Percentiles rank a stretch among this genome's conserved stretches.
These are phyloP conservation scores for Chrysocyon brachyurus DNA, from an alignment of 2,797 vertebrate species.

Conservation along the genomic window DNA sequence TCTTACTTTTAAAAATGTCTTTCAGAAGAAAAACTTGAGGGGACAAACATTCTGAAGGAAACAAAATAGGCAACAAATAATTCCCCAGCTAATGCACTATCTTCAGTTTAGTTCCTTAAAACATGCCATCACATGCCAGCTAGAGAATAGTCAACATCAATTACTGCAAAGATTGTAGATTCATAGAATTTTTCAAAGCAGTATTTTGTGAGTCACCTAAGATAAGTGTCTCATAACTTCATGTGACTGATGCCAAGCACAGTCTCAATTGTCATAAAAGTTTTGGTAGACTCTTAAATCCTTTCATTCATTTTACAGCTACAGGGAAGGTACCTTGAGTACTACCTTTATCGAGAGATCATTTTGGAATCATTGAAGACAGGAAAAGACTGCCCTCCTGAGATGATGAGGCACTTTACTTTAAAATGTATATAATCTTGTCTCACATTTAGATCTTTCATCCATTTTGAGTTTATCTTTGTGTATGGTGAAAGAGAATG, in stretches of 20 bases:
- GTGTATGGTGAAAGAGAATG: no score
- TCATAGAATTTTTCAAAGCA: constrained; percentile 8
- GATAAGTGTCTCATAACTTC: background rate
- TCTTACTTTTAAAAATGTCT: background rate
- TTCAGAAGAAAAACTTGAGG: constrained; percentile 34
- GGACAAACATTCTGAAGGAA: background rate
- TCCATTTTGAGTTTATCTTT: no score
- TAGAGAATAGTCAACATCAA: background rate
- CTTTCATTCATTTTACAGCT: background rate
- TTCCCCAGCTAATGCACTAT: background rate
- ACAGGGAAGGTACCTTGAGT: background rate
- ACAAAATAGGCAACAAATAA: background rate
- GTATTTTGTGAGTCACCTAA: constrained; percentile 15
- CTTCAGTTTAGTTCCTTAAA: constrained; percentile 18
- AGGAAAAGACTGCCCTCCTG: background rate
- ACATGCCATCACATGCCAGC: background rate
- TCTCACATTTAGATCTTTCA: no score
- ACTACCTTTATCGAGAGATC: background rate
- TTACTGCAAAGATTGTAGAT: background rate
- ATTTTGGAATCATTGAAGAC: constrained; percentile 34
- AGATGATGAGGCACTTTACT: background rate
- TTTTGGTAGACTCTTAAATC: background rate
- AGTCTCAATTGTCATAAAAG: background rate
- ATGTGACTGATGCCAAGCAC: background rate
- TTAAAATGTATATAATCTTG: background rate